Evolutionary conservation across 2,113 vertebrate species (phyloP).

Genomic region (Callithrix jacchus): DNA sequence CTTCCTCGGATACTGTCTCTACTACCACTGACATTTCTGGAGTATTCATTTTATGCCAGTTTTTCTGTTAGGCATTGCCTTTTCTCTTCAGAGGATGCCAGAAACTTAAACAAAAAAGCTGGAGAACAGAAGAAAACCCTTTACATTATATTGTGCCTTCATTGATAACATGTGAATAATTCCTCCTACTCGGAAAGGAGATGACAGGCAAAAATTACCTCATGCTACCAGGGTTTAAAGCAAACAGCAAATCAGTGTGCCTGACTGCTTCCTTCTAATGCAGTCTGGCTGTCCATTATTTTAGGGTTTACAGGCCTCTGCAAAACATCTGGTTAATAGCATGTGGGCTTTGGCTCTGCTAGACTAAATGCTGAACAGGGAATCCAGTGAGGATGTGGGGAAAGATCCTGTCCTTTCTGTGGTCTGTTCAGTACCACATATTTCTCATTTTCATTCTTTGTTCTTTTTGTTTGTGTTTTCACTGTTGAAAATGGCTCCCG

Average conservation of each 20-base stretch:
- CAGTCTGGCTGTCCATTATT: conserved; percentile 70
- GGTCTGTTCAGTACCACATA: not conserved
- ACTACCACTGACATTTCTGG: not conserved
- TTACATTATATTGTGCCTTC: conserved; percentile 60
- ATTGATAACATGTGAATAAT: conserved; percentile 77
- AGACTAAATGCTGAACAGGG: conserved; percentile 35
- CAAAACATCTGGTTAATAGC: conserved; percentile 68
- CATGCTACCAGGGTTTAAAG: conserved; percentile 74
- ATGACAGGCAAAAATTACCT: conserved; percentile 83
- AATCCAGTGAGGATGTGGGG: not conserved
- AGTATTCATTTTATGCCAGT: not conserved
- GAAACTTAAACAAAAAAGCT: conserved; percentile 11
- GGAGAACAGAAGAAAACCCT: not conserved
- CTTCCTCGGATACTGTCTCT: not conserved
- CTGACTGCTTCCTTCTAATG: conserved; percentile 67
- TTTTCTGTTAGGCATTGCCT: not conserved
- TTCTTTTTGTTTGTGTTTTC: not conserved
- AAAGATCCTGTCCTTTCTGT: not conserved
- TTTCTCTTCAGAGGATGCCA: not conserved
- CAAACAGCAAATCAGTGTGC: conserved; percentile 75
- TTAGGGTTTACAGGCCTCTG: conserved; percentile 75
- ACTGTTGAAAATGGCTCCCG: not conserved
- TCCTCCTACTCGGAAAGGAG: conserved; percentile 72
- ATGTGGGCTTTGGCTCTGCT: conserved; percentile 48
- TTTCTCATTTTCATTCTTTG: not conserved